These are phyloP conservation scores for Tipula lateralis DNA, from an alignment of 2,888 invertebrate genomes.

Conservation along the genomic window DNA sequence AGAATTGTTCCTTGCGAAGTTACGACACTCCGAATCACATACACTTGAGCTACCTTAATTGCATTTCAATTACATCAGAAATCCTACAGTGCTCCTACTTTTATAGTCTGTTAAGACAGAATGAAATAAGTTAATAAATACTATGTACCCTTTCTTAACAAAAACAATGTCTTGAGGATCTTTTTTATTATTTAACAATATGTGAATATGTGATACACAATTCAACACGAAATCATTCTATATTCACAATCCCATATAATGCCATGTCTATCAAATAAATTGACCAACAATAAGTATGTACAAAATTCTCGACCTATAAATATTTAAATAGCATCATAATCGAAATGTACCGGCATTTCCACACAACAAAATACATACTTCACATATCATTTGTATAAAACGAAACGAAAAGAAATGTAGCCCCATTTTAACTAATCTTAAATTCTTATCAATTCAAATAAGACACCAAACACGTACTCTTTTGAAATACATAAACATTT, in stretches of 20 bases:
- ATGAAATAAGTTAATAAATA: no score
- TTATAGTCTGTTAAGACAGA: no score
- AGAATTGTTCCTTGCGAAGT: no score
- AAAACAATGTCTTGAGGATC: no score
- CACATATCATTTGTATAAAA: not conserved
- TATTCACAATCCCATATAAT: not conserved
- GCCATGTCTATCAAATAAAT: not conserved
- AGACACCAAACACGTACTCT: not conserved
- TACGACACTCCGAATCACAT: no score
- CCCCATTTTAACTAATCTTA: not conserved
- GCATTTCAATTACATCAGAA: no score
- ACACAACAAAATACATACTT: not conserved
- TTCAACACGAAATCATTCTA: not conserved
- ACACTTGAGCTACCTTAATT: no score
- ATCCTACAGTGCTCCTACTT: no score
- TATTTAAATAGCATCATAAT: not conserved
- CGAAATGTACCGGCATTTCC: not conserved
- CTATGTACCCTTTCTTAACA: no score
- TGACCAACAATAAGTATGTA: not conserved
- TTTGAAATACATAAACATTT: not conserved
- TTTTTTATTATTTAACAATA: no score
- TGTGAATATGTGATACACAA: no score
- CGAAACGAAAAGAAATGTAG: not conserved
- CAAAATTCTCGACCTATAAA: not conserved
- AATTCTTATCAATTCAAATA: not conserved